Evolutionary conservation across 2,113 vertebrate genomes (phyloP), one percentile per base, ranked within the genome.

Genomic region (Heliornis fulica): DNA sequence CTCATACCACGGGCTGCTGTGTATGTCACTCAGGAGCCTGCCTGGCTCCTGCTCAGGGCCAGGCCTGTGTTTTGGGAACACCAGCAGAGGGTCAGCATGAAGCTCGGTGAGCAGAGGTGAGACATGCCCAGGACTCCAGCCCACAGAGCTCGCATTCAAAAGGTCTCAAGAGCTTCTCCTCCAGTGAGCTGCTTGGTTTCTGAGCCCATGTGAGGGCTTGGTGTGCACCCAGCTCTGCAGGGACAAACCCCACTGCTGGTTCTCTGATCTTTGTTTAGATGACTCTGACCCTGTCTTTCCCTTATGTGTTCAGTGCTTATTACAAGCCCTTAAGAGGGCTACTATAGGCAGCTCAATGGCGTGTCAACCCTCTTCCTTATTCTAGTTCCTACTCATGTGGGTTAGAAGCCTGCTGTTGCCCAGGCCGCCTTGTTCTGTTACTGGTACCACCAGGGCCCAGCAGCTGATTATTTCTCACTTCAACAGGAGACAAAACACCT

Each of bases 31-130:
- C 2, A 0, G 65, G 41, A 70, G 17, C 31, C 19, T 17, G 31
- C 15, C 29, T 46, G 0, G 0, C 43, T 70, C 48, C 32, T 0
- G 1, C 22, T 2, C 3, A 1, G 12, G 19, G 29, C 38, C 57
- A 38, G 59, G 32, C 71, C 46, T 19, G 15, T 5, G 7, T 3
- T 46, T 54, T 41, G 26, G 1, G 0, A 54, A 7, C 14, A 1
- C 29, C 45, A 60, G 48, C 56, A 31, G 40, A 15, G 1, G 1
- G 20, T 22, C 17, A 25, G 31, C 1, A 0, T 10, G 26, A n/a
- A 17, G 29, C 20, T 1, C 1, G 54, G 32, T 0, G 1, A 68
- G 68, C 2, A 38, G 29, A 10, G 14, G 40, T 51, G 45, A 83
- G 61, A 15, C 10, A 36, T 34, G 11, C 12, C 10, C 78, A 53